Base-by-base conservation (phyloP, 2,797 vertebrate genomes). In the Channa striata region DNA sequence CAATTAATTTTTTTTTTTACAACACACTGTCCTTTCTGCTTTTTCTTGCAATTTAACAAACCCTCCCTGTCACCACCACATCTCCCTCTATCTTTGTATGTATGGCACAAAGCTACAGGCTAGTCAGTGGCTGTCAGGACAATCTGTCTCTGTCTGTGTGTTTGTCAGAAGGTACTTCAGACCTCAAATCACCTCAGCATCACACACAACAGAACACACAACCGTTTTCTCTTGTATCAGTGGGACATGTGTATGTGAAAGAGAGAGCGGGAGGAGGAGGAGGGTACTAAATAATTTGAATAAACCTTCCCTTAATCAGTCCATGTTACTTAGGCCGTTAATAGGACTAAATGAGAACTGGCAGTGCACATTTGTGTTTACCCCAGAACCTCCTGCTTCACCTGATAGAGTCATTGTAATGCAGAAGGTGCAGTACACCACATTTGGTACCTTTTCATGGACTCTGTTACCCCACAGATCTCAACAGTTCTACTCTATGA, bases 361-460 rank as follows among this genome's bases (percentile, higher is more conserved):
- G 73, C 62, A 74, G 77, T 84, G 80, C 64, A 70, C 11, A 69
- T 56, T 54, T 25, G 63, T 75, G 53, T 84, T 72, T 72, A 62
- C 57, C 42, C 47, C 78, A 70, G 33, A 72, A 54, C 57, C 30
- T 30, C 42, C 39, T 46, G 44, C 11, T 52, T 19, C 46, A 19
- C 23, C 58, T 87, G 72, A 85, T 83, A 11, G 46, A 84, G 56
- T 83, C 51, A 85, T 85, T 88, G 70, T 65, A 30, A 90, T 90
- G 74, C 84, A 64, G 53, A 69, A 25, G 21, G 60, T 73, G 67
- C 49, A 58, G 20, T 13, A 6, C 51, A 25, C 36, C 77, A 68
- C 34, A 48, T 57, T 70, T 6, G 17, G 64, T 71, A 13, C 59
- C 13, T 60, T 74, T 69, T 67, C 53, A 56, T 53, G 17, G 21